Conservation (phyloP, 2,888 invertebrate genomes). For the Drosophila mulleri region DNA sequence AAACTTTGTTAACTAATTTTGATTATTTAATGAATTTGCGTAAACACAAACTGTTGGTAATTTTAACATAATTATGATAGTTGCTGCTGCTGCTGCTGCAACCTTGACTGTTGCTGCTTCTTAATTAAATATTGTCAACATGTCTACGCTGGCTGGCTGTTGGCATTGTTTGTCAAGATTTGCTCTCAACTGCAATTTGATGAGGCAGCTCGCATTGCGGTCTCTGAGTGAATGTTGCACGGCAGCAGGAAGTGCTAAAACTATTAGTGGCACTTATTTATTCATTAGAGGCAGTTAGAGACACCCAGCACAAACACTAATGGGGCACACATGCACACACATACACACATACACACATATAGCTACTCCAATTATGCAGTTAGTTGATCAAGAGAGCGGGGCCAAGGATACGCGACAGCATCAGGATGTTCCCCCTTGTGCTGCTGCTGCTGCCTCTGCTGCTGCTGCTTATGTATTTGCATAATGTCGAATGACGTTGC, state of each 20-base stretch:
- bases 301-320: slow-evolving; percentile 62
- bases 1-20: not conserved
- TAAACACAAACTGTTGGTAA: not conserved
- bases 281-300: slow-evolving; percentile 82
- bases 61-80: not conserved
- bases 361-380: slow-evolving; percentile 70
- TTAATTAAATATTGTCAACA: slow-evolving; percentile 80
- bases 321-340: slow-evolving; percentile 38
- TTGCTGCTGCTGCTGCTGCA: slow-evolving; percentile 28
- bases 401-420: slow-evolving; percentile 30
- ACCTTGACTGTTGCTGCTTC: slow-evolving; percentile 33
- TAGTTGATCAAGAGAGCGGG: slow-evolving; percentile 14
- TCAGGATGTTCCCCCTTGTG: slow-evolving; percentile 42
- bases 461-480: slow-evolving; percentile 58
- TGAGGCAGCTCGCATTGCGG: slow-evolving; percentile 51
- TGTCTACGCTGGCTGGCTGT: slow-evolving; percentile 25
- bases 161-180: slow-evolving; percentile 33
- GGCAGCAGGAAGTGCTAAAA: slow-evolving; percentile 81
- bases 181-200: slow-evolving; percentile 59
- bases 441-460: slow-evolving; percentile 9
- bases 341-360: slow-evolving; percentile 11
- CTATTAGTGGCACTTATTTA: slow-evolving; percentile 84
- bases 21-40: not conserved
- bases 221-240: slow-evolving; percentile 7
- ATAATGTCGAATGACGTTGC: slow-evolving; percentile 60